Evolutionary conservation across 2,888 invertebrate species (phyloP), one percentile per base, ranked within the genome.

Genomic region (Ellobium chinense): DNA sequence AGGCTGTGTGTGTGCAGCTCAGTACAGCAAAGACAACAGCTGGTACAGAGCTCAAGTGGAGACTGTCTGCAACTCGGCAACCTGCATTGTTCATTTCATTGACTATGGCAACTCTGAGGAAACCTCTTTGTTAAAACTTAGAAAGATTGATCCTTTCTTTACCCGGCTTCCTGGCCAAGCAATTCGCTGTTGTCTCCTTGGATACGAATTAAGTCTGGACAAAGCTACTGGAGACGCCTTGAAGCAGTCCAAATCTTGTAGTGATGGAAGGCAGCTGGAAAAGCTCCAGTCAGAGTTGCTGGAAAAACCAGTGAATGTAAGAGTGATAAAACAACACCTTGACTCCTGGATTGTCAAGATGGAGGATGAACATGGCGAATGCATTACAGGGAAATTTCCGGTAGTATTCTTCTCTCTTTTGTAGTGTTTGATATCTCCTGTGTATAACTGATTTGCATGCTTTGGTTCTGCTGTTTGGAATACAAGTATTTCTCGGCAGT

Each of bases 1-100:
- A 29, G 88, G 88, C n/a, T 86, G 85, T 54, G 60, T 88, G 46
- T 88, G 89, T 18, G 84, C 84, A 14, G 86, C 86, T 2, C 54
- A 78, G 39, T 89, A 83, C 78, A 82, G 84, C 34, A 29, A 37
- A 9, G 88, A 88, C 46, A 68, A 78, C 2, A 70, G 66, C n/a
- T 82, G 82, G 82, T 78, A 69, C 65, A 66, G 82, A n/a, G 78
- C 78, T 56, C 74, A 54, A n/a, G 54, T 82, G 29, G 27, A 18
- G 1, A 56, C 68, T 3, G 14, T 75, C 18, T 7, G 21, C 4
- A 31, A 37, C 21, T 12, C 34, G 1, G 31, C 24, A n/a, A 63
- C 54, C 4, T 63, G 58, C n/a, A 34, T 21, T n/a, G 78, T 82
- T 37, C 76, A 46, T 21, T 82, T 72, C 63, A 62, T 82, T 18